Conservation (phyloP, 1,140 invertebrate species). For the Leptonema lineaticorne region DNA sequence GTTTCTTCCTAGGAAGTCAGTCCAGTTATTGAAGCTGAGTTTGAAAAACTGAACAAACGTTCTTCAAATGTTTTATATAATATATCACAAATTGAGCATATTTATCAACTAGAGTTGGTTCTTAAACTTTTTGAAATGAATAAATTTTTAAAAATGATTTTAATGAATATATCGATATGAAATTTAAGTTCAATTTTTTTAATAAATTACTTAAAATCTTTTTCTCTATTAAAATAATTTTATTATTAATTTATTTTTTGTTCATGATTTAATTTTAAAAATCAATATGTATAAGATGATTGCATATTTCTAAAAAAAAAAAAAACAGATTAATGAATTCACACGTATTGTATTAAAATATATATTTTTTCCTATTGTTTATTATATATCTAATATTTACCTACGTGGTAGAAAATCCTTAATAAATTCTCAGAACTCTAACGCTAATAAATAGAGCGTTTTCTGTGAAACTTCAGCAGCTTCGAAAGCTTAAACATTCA, state of each 20-base stretch:
- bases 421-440: slow-evolving; percentile 14
- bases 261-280: no score
- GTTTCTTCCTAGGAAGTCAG: slow-evolving; percentile 22
- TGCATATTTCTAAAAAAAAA: no score
- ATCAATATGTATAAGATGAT: no score
- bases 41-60: not conserved
- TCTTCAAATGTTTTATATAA: not conserved
- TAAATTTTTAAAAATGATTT: no score
- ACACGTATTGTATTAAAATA: not conserved
- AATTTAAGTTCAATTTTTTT: no score
- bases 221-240: no score
- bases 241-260: no score
- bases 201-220: no score
- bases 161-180: no score
- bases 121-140: not conserved
- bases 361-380: not conserved
- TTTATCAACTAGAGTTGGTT: no score
- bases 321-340: no score
- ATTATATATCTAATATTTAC: not conserved
- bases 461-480: slow-evolving; percentile 5
- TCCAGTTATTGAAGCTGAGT: not conserved
- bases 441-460: not conserved
- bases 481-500: slow-evolving; percentile 13
- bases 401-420: slow-evolving; percentile 27
- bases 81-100: not conserved